Base-by-base conservation (phyloP, 2,888 invertebrate genomes). In the Gasteruption jaculator region DNA sequence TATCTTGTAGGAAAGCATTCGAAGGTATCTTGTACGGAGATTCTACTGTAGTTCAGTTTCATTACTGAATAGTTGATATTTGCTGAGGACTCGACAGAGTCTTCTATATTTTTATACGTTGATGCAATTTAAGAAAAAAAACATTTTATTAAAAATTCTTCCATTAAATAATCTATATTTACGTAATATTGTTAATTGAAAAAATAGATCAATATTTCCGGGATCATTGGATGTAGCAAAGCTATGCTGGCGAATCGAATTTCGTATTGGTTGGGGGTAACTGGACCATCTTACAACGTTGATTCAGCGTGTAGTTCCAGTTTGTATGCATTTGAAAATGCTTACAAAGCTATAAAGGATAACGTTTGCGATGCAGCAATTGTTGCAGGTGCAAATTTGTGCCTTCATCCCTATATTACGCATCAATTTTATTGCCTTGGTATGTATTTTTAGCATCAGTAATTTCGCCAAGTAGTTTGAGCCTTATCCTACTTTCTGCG, bases 231-330 rank as follows among this genome's bases (percentile, higher is more conserved):
- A 24, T 91, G 91, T 71, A 88, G 90, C 54, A 81, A 91, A 47
- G 90, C 91, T 4, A 92, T 94, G 91, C 78, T 93, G 63, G 86
- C 93, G n/a, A 91, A 93, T 71, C 80, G 93, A 38, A 79, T 96
- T 49, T 92, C 92, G 1, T 94, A 88, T 69, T 85, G 84, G 73
- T 77, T 95, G 46, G 92, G 92, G 16, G 76, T 91, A 11, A 85
- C 85, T 56, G 93, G 95, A 0, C 94, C 94, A 0, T 91, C 92
- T 5, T 89, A 84, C 72, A 78, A 86, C 1, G 76, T 91, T 7
- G 95, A 96, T 71, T 91, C 94, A 0, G 95, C 95, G 0, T 96
- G 95, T 68, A 92, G 92, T n/a, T 94, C 94, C 40, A 89, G 92
- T 6, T 76, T 93, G 52, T 82, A 88, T 55, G 94, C 93, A 0